These are phyloP conservation scores for Kryptolebias marmoratus DNA, from an alignment of 2,113 vertebrate species.

Conservation along the genomic window DNA sequence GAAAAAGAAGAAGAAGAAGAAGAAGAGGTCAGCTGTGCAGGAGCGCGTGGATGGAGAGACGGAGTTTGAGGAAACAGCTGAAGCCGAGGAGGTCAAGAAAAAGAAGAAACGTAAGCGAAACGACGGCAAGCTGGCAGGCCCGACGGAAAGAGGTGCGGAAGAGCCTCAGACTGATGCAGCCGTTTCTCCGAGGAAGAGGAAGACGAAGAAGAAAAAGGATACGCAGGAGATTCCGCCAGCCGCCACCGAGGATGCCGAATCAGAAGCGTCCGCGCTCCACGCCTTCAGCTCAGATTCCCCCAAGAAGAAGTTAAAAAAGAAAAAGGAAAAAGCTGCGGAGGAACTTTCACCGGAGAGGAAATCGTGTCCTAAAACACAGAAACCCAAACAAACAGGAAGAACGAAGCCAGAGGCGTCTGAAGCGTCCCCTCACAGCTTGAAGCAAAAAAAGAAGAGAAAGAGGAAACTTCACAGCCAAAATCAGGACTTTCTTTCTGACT, in stretches of 20 bases:
- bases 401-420: neutral
- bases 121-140: neutral
- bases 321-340: neutral
- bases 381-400: neutral
- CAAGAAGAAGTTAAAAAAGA: slow-evolving; percentile 1
- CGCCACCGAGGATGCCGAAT: neutral
- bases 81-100: neutral
- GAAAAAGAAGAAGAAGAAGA: slow-evolving; percentile 35
- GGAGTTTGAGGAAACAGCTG: slow-evolving; percentile 14
- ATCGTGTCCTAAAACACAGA: neutral
- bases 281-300: neutral
- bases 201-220: slow-evolving; percentile 15
- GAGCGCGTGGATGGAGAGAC: neutral
- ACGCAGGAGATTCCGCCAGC: neutral
- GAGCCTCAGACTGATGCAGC: neutral
- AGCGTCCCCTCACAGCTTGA: neutral
- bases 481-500: slow-evolving; percentile 10
- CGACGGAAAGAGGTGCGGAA: neutral
- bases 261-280: neutral
- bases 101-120: slow-evolving; percentile 29
- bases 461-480: slow-evolving; percentile 21
- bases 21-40: neutral
- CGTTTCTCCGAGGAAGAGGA: slow-evolving; percentile 9
- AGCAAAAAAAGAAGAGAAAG: slow-evolving; percentile 14
- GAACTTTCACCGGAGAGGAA: neutral